Base-by-base conservation (phyloP, 2,113 vertebrate species). In the Tretioscincus oriximinensis region DNA sequence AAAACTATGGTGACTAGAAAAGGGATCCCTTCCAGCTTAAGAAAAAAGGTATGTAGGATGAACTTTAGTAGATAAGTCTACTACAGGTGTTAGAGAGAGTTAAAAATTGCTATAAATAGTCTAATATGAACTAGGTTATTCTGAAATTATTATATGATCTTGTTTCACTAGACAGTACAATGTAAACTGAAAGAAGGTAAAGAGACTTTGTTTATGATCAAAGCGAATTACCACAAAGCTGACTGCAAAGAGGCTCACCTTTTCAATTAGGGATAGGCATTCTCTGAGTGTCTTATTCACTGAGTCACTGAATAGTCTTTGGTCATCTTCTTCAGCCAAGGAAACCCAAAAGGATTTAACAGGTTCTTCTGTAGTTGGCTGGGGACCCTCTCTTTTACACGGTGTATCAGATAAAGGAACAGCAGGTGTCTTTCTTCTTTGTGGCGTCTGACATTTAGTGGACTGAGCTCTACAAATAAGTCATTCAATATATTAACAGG, bases 391-490 rank as follows among this genome's bases (percentile, higher is more conserved):
- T 81, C 16, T 60, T 76, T 86, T 88, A 83, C 92, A 63, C 64
- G 49, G 87, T 16, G 63, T 58, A 45, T 35, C 47, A 18, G 67
- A 26, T 35, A 49, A 7, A 18, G 54, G 67, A 45, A 60, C 69
- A 6, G 95, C 91, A 6, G 95, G 96, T 63, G 96, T 96, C 87
- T 96, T 98, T 11, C 95, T 97, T 1, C 96, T 96, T 90, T 95
- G 98, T n/a, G 90, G 92, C 35, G 94, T 87, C 70, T 91, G 92
- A 97, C 97, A 98, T 61, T 95, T 93, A 7, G 91, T 92, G 77
- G 97, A 90, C 77, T 94, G 96, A 83, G 92, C 90, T 92, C 98
- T 99, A 73, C 1, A 78, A 79, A 35, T 26, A 83, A 84, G 29
- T 5, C 90, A 60, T n/a, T 45, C 5, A 81, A 60, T 31, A 73